Conservation (phyloP, 2,113 vertebrate species). For the Chaetorhynchus papuensis region DNA sequence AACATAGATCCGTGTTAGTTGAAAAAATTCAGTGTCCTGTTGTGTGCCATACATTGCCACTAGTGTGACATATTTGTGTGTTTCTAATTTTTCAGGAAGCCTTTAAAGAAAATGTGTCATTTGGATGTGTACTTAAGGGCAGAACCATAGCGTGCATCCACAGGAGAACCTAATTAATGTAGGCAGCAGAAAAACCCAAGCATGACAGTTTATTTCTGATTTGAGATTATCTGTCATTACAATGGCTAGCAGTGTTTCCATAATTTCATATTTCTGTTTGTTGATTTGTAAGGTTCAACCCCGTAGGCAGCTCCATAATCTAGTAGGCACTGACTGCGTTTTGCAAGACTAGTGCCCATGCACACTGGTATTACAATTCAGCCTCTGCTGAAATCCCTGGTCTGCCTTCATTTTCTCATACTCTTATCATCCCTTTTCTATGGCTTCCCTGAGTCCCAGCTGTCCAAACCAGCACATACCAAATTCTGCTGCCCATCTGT, state of each 20-base stretch:
- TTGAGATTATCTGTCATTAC: background rate
- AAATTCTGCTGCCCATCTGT: constrained; percentile 56
- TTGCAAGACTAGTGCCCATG: background rate
- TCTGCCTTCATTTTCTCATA: background rate
- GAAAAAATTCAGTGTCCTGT: background rate
- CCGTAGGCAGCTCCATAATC: accelerated
- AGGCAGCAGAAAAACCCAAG: background rate
- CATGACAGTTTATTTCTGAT: background rate
- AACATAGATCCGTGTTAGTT: background rate
- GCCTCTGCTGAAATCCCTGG: background rate
- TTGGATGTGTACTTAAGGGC: background rate
- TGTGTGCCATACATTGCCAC: background rate
- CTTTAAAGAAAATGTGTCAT: background rate
- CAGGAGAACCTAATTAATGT: background rate
- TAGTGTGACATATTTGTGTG: background rate
- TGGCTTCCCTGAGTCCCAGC: background rate
- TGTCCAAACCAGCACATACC: background rate
- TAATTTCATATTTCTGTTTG: background rate
- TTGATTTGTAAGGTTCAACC: background rate
- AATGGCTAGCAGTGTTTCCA: background rate
- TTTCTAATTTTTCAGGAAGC: background rate
- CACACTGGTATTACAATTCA: background rate
- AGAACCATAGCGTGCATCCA: background rate
- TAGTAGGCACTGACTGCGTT: background rate
- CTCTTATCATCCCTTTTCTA: background rate